These are phyloP conservation scores for Micoletzkya japonica DNA, from an alignment of 2,888 invertebrate genomes.

Conservation along the genomic window DNA sequence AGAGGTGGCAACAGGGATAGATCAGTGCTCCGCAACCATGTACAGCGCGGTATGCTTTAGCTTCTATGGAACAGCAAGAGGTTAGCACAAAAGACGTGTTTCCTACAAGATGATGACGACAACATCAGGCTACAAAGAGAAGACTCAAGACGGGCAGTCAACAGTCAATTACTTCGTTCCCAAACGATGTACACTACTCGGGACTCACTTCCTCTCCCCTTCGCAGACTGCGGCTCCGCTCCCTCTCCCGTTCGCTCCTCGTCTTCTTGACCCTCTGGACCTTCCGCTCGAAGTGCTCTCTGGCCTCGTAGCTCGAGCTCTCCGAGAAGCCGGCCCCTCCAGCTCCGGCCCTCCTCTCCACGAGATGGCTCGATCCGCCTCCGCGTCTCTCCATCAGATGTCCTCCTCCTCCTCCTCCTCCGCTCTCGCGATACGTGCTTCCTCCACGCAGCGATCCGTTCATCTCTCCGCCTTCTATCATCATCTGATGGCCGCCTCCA, in stretches of 20 bases:
- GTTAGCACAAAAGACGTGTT: too few relatives aligned
- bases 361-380: background rate
- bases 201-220: constrained; percentile 49
- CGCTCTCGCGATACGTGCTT: constrained; percentile 16
- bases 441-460: constrained; percentile 17
- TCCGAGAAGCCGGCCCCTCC: constrained; percentile 54
- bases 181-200: too few relatives aligned
- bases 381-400: constrained; percentile 22
- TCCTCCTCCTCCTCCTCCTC: constrained; percentile 13
- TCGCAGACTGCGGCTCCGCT: constrained; percentile 34
- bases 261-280: constrained; percentile 58
- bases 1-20: too few relatives aligned
- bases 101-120: too few relatives aligned
- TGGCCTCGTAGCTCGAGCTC: constrained; percentile 60
- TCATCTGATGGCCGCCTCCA: constrained; percentile 30
- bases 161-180: too few relatives aligned
- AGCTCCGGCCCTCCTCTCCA: constrained; percentile 9
- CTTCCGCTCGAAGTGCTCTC: constrained; percentile 63
- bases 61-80: too few relatives aligned
- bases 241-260: constrained; percentile 54
- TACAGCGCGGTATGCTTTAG: too few relatives aligned
- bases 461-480: constrained; percentile 2
- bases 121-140: too few relatives aligned
- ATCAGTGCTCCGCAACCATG: too few relatives aligned
- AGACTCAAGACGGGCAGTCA: too few relatives aligned